A percentile compares a stretch with the other conserved stretches of the same genome.
Evolutionary conservation across 2,113 vertebrate species (phyloP).

Genomic region (Lamprotornis superbus): DNA sequence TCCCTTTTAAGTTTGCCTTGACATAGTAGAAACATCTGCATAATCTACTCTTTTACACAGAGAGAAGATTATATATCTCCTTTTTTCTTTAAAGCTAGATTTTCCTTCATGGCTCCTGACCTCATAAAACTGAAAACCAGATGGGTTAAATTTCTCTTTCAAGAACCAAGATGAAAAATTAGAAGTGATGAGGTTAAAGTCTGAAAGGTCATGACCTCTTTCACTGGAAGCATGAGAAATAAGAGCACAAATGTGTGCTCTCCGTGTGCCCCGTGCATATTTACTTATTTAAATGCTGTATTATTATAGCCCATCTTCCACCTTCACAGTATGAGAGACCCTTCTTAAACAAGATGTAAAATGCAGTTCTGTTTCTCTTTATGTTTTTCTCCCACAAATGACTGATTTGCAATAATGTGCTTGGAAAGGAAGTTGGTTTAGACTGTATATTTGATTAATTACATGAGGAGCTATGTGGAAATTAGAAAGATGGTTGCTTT

Average conservation of each 20-base stretch:
- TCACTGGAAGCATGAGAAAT: slow-evolving; percentile 16
- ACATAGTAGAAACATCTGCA: not conserved
- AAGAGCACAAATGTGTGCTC: not conserved
- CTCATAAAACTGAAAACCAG: slow-evolving; percentile 33
- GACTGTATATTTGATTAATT: slow-evolving; percentile 49
- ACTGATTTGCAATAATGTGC: not conserved
- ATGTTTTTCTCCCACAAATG: not conserved
- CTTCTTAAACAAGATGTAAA: slow-evolving; percentile 12
- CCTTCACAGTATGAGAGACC: not conserved
- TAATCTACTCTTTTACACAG: not conserved
- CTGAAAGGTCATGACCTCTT: slow-evolving; percentile 17
- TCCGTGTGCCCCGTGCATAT: not conserved
- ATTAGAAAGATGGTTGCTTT: slow-evolving; percentile 2
- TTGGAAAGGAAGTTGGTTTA: slow-evolving; percentile 15
- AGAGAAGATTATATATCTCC: not conserved
- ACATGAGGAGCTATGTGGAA: slow-evolving; percentile 1
- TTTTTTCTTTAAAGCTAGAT: not conserved
- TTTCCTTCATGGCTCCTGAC: slow-evolving; percentile 22
- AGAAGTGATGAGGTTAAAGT: slow-evolving; percentile 16
- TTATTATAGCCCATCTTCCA: not conserved
- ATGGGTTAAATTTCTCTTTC: slow-evolving; percentile 21
- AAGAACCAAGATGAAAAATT: slow-evolving; percentile 4
- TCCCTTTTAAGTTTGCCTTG: not conserved
- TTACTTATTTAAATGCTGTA: not conserved
- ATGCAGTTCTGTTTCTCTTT: not conserved